Evolutionary conservation across 2,797 vertebrate species (phyloP).

Genomic region (Lacerta agilis): DNA sequence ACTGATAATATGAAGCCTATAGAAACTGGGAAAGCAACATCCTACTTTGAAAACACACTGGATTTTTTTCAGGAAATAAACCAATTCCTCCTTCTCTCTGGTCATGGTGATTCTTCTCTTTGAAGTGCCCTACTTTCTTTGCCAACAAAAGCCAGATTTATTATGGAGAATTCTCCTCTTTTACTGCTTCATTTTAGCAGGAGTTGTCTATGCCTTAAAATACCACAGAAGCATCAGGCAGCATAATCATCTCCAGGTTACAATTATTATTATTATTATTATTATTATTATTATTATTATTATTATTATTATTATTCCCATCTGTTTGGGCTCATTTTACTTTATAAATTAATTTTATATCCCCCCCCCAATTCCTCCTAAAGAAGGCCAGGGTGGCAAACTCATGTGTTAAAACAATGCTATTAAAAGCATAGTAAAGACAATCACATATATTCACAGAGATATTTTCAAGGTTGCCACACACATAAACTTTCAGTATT

Average conservation of each 20-base stretch:
- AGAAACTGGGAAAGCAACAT: neutral
- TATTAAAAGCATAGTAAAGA: too few relatives aligned
- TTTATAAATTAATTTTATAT: too few relatives aligned
- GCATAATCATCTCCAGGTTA: neutral
- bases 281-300: too few relatives aligned
- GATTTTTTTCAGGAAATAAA: conserved; percentile 9
- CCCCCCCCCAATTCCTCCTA: too few relatives aligned
- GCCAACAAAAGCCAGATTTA: neutral
- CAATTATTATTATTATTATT: too few relatives aligned
- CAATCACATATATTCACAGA: too few relatives aligned
- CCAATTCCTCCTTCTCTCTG: neutral
- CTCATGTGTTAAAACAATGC: too few relatives aligned
- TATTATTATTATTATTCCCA: too few relatives aligned
- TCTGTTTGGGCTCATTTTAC: too few relatives aligned
- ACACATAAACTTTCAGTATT: too few relatives aligned
- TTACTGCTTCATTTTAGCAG: neutral
- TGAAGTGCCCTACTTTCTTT: conserved; percentile 31
- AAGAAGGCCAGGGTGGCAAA: too few relatives aligned
- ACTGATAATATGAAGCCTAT: neutral
- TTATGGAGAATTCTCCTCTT: neutral
- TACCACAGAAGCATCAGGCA: neutral
- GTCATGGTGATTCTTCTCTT: neutral
- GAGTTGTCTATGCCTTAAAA: neutral
- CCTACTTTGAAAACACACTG: neutral
- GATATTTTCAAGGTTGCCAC: too few relatives aligned